Evolutionary conservation across 2,113 vertebrate genomes (phyloP).

Genomic region (Bufo gargarizans): DNA sequence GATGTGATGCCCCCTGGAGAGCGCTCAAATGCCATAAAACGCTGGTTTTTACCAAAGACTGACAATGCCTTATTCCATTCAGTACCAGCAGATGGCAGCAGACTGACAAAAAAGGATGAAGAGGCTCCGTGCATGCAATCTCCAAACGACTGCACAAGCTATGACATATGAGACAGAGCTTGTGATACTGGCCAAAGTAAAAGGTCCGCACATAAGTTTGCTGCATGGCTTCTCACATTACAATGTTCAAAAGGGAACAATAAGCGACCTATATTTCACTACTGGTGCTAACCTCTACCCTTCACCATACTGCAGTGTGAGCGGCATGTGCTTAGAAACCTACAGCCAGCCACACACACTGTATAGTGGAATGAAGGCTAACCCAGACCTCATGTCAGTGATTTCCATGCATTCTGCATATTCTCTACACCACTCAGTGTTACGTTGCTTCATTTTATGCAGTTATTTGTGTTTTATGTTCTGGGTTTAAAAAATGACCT

Average conservation of each 20-base stretch:
- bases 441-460: not conserved
- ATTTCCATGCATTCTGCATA: not conserved
- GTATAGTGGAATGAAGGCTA: not conserved
- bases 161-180: not conserved
- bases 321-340: not conserved
- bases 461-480: not conserved
- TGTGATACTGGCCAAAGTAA: not conserved
- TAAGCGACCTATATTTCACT: not conserved
- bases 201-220: not conserved
- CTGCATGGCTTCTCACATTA: not conserved
- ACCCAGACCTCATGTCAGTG: not conserved
- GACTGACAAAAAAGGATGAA: slow-evolving; percentile 19
- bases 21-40: slow-evolving; percentile 64
- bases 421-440: not conserved
- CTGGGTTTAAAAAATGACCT: not conserved
- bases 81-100: slow-evolving; percentile 40
- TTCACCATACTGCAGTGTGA: not conserved
- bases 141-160: not conserved
- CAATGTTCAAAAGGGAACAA: not conserved
- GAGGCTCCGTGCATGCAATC: slow-evolving; percentile 5
- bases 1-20: slow-evolving; percentile 64
- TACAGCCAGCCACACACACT: not conserved
- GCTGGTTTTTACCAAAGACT: slow-evolving; percentile 61
- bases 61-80: not conserved
- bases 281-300: too few species aligned